Evolutionary conservation across 2,888 invertebrate genomes (phyloP), one percentile per base, ranked within the genome.

Genomic region (Plebejus anna): DNA sequence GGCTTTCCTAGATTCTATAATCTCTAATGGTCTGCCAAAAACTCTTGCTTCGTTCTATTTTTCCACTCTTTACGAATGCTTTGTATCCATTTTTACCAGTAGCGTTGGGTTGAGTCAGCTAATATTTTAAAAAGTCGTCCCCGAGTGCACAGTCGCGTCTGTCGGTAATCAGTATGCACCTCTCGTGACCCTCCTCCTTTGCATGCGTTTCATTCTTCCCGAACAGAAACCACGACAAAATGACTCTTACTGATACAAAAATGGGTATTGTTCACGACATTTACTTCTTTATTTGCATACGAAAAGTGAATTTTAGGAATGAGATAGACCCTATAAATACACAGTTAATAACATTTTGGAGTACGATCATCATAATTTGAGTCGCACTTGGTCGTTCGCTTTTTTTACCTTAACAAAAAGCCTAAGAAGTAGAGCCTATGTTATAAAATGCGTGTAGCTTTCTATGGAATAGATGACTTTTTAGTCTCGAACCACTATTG

Each of bases 161-260:
- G 28, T 61, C 28, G 61, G 61, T 86, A 90, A 66, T 92, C 89
- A 88, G 86, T 91, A 92, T 92, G 88, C 91, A 79, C 80, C 83
- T 82, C 83, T 83, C 86, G 91, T 90, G 90, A 89, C 88, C 83
- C 81, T 89, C 86, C 86, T 83, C 80, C 81, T 82, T 82, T 82
- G 82, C 82, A 84, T 82, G 86, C 84, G 71, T 72, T 72, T 47
- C 72, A 73, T 55, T 85, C 83, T 82, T 82, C 80, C 78, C 82
- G 78, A 81, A 83, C 83, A 83, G 83, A 85, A 83, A 76, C 70
- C 76, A 72, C 75, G 73, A 77, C 77, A 66, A 76, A 78, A 78
- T 77, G 51, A 70, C 70, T 75, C 72, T 73, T 55, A 73, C 32
- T 51, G 42, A 51, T 42, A 72, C 42, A 73, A 73, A 28, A 28